These are phyloP conservation scores for Chalcosyrphus nemorum DNA, from an alignment of 2,888 invertebrate genomes.

Conservation along the genomic window DNA sequence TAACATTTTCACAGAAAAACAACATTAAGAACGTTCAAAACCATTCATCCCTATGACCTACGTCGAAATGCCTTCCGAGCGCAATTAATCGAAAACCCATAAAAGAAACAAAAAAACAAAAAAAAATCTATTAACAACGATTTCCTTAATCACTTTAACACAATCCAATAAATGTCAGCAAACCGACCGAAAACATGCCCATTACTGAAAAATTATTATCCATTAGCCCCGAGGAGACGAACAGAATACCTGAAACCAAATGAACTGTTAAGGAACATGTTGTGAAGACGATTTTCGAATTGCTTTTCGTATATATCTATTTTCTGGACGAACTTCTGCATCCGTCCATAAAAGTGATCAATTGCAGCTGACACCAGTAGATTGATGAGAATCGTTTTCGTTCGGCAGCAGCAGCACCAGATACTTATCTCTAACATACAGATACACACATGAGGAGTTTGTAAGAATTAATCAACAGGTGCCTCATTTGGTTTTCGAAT, in stretches of 20 bases:
- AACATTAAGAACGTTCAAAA: too few relatives aligned
- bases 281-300: slow-evolving; percentile 8
- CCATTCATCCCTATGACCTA: too few relatives aligned
- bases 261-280: slow-evolving; percentile 11
- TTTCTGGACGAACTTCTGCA: not conserved
- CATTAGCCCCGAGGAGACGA: slow-evolving; percentile 13
- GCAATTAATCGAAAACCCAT: too few relatives aligned
- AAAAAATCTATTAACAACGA: not conserved
- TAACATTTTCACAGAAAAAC: too few relatives aligned
- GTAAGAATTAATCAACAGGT: slow-evolving; percentile 33
- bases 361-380: slow-evolving; percentile 16
- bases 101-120: too few relatives aligned
- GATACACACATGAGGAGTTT: not conserved
- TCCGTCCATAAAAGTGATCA: slow-evolving; percentile 23
- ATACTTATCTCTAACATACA: not conserved
- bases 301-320: not conserved
- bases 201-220: slow-evolving; percentile 41
- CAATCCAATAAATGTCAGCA: slow-evolving; percentile 43
- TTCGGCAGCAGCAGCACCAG: too few relatives aligned
- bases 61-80: too few relatives aligned
- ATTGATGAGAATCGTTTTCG: slow-evolving; percentile 32
- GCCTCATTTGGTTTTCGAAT: slow-evolving; percentile 2
- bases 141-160: slow-evolving; percentile 17
- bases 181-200: slow-evolving; percentile 38
- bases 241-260: slow-evolving; percentile 18